Conservation (phyloP, 2,888 invertebrate species). For the Priocnemis perturbator region DNA sequence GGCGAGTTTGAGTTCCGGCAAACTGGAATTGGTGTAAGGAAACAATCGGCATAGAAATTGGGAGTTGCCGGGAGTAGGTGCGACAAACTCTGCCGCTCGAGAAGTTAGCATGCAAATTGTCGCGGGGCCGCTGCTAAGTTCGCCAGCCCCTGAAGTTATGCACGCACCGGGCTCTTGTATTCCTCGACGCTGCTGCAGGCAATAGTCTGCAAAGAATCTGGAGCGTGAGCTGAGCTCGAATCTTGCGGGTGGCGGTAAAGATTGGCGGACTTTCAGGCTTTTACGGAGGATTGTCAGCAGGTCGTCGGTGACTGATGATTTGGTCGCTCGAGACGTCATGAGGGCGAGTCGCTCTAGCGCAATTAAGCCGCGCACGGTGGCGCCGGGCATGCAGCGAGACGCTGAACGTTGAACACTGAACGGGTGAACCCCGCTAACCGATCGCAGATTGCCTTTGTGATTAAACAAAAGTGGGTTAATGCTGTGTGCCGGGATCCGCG, state of each 20-base stretch:
- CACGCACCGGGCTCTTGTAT: slow-evolving; percentile 8
- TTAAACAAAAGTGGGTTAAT: slow-evolving; percentile 66
- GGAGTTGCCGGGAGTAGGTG: slow-evolving; percentile 1
- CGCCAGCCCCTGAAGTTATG: slow-evolving; percentile 34
- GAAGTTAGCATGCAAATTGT: slow-evolving; percentile 58
- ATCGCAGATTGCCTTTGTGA: slow-evolving; percentile 58
- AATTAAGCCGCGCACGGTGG: slow-evolving; percentile 35
- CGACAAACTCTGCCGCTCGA: slow-evolving; percentile 39
- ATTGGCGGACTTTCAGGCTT: background rate
- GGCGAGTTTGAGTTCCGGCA: slow-evolving; percentile 11
- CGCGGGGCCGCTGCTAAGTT: slow-evolving; percentile 41
- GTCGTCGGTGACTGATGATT: background rate
- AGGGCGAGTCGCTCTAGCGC: slow-evolving; percentile 4
- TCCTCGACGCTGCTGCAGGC: background rate
- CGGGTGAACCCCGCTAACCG: slow-evolving; percentile 43
- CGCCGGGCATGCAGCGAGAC: slow-evolving; percentile 49
- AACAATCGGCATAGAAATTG: slow-evolving; percentile 68
- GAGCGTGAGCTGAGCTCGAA: no score
- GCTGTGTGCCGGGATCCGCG: slow-evolving; percentile 53
- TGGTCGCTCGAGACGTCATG: background rate
- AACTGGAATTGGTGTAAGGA: slow-evolving; percentile 55
- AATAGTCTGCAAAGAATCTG: background rate
- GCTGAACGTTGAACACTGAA: no score
- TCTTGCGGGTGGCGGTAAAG: no score
- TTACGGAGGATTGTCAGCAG: background rate